Evolutionary conservation across 2,113 vertebrate species (phyloP).

Genomic region (Motacilla tschutschensis): DNA sequence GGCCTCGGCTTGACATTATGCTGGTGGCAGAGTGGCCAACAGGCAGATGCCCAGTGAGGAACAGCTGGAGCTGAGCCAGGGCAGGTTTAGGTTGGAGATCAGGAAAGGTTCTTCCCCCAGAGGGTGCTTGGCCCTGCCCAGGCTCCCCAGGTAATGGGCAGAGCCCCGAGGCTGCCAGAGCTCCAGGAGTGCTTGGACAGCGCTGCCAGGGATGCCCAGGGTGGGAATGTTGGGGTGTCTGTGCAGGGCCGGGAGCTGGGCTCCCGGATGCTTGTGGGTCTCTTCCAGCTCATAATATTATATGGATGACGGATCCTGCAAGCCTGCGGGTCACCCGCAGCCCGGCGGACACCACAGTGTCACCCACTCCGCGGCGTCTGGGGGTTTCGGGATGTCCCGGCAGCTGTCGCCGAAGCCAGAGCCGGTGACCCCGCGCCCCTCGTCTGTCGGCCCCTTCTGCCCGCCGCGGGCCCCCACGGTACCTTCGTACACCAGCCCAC

Average conservation of each 20-base stretch:
- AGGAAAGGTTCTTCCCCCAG: background rate
- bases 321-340: background rate
- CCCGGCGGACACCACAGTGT: background rate
- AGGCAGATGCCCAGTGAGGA: background rate
- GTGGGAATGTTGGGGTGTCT: background rate
- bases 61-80: background rate
- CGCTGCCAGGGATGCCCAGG: rapidly evolving
- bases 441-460: too few relatives aligned
- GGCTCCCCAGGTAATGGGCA: background rate
- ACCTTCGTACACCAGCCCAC: slow-evolving; percentile 72
- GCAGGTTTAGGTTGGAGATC: rapidly evolving
- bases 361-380: background rate
- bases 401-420: background rate
- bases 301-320: background rate
- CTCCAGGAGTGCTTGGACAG: background rate
- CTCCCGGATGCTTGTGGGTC: background rate
- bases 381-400: background rate
- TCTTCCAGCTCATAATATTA: too few relatives aligned
- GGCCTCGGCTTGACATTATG: background rate
- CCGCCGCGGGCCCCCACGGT: background rate
- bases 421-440: background rate
- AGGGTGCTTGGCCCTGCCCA: background rate
- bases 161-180: background rate
- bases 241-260: background rate
- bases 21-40: background rate